Base-by-base conservation (phyloP, 2,113 vertebrate species). In the Sceloporus tristichus region DNA sequence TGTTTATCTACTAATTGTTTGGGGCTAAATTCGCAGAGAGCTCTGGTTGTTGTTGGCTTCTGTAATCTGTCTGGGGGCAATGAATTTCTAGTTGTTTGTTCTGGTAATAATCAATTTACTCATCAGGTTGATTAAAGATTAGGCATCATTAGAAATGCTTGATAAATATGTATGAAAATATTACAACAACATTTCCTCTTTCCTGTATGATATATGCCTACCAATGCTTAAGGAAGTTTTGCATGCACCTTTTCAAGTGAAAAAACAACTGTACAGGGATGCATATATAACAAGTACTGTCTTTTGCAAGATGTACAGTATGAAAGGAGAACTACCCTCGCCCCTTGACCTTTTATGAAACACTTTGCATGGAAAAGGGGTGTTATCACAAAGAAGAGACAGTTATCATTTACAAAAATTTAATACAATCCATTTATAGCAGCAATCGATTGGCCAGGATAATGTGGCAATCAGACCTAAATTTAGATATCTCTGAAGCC, bases 1-100 rank as follows among this genome's bases (percentile, higher is more conserved):
- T 56, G 92, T 93, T 94, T 95, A 93, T 92, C 92, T 94, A 11
- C 27, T 94, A 94, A 94, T 93, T 93, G 73, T 94, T 85, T 92
- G 38, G 88, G 68, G 13, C 48, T 68, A 92, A 91, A 94, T 90
- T 93, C 88, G 81, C 29, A 90, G 81, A 91, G 88, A 92, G 21
- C 14, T 89, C 91, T 91, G 93, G 78, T 62, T 92, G 65, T 68
- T 79, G 68, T 66, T 65, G 71, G n/a, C 13, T 86, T 93, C 92
- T 86, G 65, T 90, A 93, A 92, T 91, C 90, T 93, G 87, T 85
- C 38, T 82, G 18, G 84, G 48, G 53, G 87, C 92, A 93, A 80
- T 84, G 88, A 91, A 91, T 92, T 95, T 92, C 83, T 87, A 68
- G 82, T 89, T 82, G 56, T 93, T 93, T 94, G 65, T 90, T 90